Evolutionary conservation across 2,888 invertebrate genomes (phyloP).

Genomic region (Andrena bicolor): DNA sequence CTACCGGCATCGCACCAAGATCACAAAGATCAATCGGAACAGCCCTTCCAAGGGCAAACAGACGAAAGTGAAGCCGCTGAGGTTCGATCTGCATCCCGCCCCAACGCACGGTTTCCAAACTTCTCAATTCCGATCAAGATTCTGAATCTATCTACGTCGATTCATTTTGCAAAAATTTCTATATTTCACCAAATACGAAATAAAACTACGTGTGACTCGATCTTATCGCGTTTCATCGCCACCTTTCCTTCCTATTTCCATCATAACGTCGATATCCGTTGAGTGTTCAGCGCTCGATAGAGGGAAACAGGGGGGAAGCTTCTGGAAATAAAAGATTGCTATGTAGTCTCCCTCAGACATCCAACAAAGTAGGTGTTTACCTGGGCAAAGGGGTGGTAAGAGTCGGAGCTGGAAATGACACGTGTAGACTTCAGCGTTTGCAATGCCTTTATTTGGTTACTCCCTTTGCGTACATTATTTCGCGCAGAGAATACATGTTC

Average conservation of each 20-base stretch:
- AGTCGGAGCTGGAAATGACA: slow-evolving; percentile 48
- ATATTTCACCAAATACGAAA: background rate
- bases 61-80: slow-evolving; percentile 71
- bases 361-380: background rate
- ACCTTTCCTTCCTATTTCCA: too few relatives aligned
- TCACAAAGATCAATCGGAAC: slow-evolving; percentile 72
- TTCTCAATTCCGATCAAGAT: slow-evolving; percentile 60
- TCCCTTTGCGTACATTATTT: slow-evolving; percentile 77
- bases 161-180: background rate
- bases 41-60: slow-evolving; percentile 48
- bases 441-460: slow-evolving; percentile 80
- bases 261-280: background rate
- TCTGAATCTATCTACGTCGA: slow-evolving; percentile 28
- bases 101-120: slow-evolving; percentile 74
- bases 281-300: background rate
- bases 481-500: slow-evolving; percentile 66
- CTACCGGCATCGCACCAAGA: slow-evolving; percentile 91
- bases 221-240: too few relatives aligned
- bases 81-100: slow-evolving; percentile 79
- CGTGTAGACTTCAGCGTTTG: slow-evolving; percentile 69
- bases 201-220: background rate
- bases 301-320: background rate
- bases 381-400: background rate
- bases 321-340: background rate
- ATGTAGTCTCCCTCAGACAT: too few relatives aligned